Conservation (phyloP, 2,888 invertebrate species). For the Rugalucina vietnamica region DNA sequence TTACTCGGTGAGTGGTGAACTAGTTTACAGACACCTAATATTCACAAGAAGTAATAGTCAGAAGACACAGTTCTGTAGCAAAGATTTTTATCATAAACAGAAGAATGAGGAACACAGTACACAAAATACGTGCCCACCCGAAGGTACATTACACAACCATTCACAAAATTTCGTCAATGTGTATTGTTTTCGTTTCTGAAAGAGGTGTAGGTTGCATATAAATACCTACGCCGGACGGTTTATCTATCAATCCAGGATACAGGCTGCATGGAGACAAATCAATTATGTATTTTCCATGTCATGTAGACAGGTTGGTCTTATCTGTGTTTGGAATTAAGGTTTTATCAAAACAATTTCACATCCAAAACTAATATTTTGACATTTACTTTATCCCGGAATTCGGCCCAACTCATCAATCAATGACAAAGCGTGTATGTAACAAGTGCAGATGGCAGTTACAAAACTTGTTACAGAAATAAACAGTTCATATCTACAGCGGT, state of each 20-base stretch:
- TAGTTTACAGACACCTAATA: too few relatives aligned
- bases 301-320: not conserved
- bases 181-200: too few relatives aligned
- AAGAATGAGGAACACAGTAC: too few relatives aligned
- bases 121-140: too few relatives aligned
- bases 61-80: too few relatives aligned
- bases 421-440: not conserved
- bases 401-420: not conserved
- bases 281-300: not conserved
- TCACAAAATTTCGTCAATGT: too few relatives aligned
- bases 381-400: not conserved
- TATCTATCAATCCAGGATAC: not conserved
- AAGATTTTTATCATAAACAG: too few relatives aligned
- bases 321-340: slow-evolving; percentile 2
- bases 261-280: not conserved
- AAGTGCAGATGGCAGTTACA: not conserved
- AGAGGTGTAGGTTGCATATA: too few relatives aligned
- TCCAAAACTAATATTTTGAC: slow-evolving; percentile 14
- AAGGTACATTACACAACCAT: too few relatives aligned
- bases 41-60: too few relatives aligned
- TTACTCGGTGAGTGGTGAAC: too few relatives aligned
- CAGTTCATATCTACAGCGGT: not conserved
- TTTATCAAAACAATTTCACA: slow-evolving; percentile 6
- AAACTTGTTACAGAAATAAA: not conserved
- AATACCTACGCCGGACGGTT: too few relatives aligned